Percentiles rank a stretch among this genome's conserved stretches.
Conservation (phyloP, 1,140 invertebrate genomes). For the Cryptotermes secundus region DNA sequence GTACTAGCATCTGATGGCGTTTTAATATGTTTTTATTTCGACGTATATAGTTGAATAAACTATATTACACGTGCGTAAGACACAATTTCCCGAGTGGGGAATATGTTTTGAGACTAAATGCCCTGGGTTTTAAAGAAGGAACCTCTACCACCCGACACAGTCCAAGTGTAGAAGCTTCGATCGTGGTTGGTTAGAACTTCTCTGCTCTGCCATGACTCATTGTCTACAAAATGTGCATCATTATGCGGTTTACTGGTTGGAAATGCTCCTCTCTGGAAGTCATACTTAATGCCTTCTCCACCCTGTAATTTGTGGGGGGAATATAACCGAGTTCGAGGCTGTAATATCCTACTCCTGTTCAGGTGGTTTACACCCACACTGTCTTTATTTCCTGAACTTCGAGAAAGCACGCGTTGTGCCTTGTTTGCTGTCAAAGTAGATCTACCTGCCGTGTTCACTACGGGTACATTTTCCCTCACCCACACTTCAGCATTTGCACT, state of each 20-base stretch:
- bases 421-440: not conserved
- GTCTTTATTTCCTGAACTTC: not conserved
- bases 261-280: not conserved
- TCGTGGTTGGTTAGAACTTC: slow-evolving; percentile 18
- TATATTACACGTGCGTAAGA: too few species aligned
- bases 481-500: too few species aligned
- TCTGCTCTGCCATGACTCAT: not conserved
- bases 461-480: not conserved
- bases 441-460: not conserved
- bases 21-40: too few species aligned
- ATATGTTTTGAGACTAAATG: too few species aligned
- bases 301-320: not conserved
- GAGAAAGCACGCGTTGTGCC: not conserved
- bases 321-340: not conserved
- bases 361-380: not conserved
- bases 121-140: too few species aligned
- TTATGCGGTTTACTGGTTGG: slow-evolving; percentile 11
- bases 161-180: not conserved
- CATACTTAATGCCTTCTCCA: not conserved
- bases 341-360: not conserved
- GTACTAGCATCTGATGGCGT: too few species aligned
- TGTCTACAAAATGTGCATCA: not conserved
- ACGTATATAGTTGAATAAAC: too few species aligned
- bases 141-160: not conserved
- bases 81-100: too few species aligned